Evolutionary conservation across 92 coral and sea anemone genomes (phyloP).

Genomic region (Blastomussa wellsi): DNA sequence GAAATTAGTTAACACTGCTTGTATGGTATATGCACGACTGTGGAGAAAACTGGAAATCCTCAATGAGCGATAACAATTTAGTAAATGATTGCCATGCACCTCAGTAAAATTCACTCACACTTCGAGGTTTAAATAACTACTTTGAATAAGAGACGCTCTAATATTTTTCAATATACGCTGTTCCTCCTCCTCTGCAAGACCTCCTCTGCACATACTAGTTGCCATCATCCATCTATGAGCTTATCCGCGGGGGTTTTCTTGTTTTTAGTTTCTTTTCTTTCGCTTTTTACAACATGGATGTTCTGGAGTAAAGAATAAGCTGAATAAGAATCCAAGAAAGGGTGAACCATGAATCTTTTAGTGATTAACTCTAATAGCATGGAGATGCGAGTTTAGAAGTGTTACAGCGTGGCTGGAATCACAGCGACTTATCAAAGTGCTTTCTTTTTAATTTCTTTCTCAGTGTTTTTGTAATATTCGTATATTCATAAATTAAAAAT

Average conservation of each 20-base stretch:
- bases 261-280: not conserved
- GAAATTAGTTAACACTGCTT: not conserved
- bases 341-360: not conserved
- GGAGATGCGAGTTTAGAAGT: not conserved
- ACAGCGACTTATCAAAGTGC: not conserved
- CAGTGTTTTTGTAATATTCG: not conserved
- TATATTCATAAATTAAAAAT: not conserved
- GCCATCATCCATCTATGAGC: not conserved
- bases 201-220: not conserved
- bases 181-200: not conserved
- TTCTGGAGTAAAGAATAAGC: not conserved
- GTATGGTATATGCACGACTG: not conserved
- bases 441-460: not conserved
- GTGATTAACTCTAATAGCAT: not conserved
- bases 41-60: not conserved
- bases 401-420: conserved; percentile 19
- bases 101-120: not conserved
- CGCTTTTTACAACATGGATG: not conserved
- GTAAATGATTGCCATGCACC: not conserved
- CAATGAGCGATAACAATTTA: no score
- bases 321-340: not conserved
- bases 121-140: not conserved
- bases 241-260: not conserved
- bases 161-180: not conserved
- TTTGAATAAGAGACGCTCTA: not conserved